Conservation (phyloP, 2,113 vertebrate species). For the Jaculus jaculus region DNA sequence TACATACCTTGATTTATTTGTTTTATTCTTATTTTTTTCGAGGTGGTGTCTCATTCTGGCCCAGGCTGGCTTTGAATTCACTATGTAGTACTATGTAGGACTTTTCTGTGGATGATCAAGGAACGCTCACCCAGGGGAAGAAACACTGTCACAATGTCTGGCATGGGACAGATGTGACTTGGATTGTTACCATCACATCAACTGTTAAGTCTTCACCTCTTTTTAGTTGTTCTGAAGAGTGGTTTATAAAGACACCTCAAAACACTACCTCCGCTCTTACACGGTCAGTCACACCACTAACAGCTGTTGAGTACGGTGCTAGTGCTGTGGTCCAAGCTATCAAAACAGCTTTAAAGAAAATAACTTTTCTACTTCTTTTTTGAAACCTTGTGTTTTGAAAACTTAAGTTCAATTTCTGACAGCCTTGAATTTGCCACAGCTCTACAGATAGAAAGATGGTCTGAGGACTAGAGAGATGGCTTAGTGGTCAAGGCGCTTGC, state of each 20-base stretch:
- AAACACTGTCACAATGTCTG: neutral
- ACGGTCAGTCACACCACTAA: neutral
- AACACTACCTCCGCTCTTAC: neutral
- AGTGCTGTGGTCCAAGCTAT: neutral
- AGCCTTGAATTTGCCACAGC: no score
- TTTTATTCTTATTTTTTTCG: neutral
- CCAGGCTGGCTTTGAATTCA: neutral
- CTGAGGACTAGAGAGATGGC: no score
- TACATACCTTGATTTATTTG: neutral
- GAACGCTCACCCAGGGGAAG: neutral
- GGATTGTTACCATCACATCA: neutral
- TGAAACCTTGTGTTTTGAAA: neutral
- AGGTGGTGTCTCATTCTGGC: neutral
- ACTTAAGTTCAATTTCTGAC: no score
- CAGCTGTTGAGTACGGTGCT: neutral
- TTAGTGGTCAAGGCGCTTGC: no score
- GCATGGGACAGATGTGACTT: fast-evolving
- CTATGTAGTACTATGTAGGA: neutral
- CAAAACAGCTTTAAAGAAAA: neutral
- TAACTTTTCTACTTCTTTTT: neutral
- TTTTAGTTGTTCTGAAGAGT: neutral
- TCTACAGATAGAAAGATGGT: no score
- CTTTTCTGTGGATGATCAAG: neutral
- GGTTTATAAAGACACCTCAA: neutral
- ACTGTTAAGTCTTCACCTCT: neutral